Conservation (phyloP, 2,113 vertebrate species). For the Nansenia antarctica region DNA sequence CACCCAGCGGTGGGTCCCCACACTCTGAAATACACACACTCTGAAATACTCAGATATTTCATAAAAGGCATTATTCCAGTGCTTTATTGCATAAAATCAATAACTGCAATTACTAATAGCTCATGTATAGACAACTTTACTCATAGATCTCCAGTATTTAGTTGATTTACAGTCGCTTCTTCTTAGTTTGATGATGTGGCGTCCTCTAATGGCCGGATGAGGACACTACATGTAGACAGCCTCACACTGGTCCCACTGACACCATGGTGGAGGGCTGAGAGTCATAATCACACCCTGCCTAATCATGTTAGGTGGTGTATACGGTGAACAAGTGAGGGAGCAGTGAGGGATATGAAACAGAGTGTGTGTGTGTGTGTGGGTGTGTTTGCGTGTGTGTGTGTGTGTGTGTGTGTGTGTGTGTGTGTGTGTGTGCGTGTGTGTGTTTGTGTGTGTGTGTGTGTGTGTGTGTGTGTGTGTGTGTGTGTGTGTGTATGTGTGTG, state of each 20-base stretch:
- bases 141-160: not conserved
- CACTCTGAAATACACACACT: too few species aligned
- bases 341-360: not conserved
- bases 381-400: not conserved
- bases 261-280: not conserved
- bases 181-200: conserved; percentile 45
- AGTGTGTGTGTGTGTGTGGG: not conserved
- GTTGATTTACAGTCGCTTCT: not conserved
- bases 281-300: not conserved
- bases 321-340: not conserved
- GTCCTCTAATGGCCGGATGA: conserved; percentile 70
- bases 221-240: conserved; percentile 46
- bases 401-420: not conserved
- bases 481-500: not conserved
- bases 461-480: not conserved
- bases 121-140: too few species aligned
- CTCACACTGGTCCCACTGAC: not conserved
- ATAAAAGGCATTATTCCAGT: too few species aligned
- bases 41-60: too few species aligned
- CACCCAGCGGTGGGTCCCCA: too few species aligned
- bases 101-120: too few species aligned
- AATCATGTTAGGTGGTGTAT: not conserved
- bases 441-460: not conserved
- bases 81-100: too few species aligned
- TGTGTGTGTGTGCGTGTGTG: not conserved